These are phyloP conservation scores for Flexamia atlantica DNA, from an alignment of 2,888 invertebrate genomes.

Conservation along the genomic window DNA sequence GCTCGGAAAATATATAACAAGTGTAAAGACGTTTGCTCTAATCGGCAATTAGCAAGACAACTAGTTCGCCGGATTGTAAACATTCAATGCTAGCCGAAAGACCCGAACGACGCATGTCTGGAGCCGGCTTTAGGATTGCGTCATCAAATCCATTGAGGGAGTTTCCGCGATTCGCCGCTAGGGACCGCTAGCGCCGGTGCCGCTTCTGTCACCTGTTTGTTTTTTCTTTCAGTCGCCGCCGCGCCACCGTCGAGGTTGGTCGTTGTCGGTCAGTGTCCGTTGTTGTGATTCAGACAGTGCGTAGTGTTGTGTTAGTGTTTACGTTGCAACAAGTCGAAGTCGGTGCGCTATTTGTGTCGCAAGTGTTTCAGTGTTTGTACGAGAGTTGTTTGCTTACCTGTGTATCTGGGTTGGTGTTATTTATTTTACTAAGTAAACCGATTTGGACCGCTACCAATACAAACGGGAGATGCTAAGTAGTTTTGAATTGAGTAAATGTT, in stretches of 20 bases:
- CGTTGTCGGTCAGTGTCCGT: not conserved
- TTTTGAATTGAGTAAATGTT: constrained; percentile 19
- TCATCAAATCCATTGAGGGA: no score
- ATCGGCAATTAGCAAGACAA: no score
- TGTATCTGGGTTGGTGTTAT: constrained; percentile 27
- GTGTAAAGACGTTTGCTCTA: no score
- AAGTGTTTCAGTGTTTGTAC: constrained; percentile 32
- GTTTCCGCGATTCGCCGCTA: not conserved
- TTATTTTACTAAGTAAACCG: constrained; percentile 15
- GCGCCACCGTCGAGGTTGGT: not conserved
- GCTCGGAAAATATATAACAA: no score
- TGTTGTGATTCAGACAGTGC: not conserved
- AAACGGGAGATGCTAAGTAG: not conserved
- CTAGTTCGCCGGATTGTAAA: no score
- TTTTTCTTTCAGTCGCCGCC: constrained; percentile 31
- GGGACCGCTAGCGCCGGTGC: not conserved
- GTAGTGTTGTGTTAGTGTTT: constrained; percentile 15
- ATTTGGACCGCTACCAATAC: not conserved
- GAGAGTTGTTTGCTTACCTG: constrained; percentile 37
- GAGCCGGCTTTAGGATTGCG: no score
- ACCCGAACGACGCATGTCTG: no score
- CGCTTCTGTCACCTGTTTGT: not conserved
- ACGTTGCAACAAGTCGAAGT: not conserved
- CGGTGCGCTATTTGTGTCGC: constrained; percentile 24
- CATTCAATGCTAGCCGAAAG: no score